Evolutionary conservation across 2,797 vertebrate genomes (phyloP), one percentile per base, ranked within the genome.

Genomic region (Rhinatrema bivittatum): DNA sequence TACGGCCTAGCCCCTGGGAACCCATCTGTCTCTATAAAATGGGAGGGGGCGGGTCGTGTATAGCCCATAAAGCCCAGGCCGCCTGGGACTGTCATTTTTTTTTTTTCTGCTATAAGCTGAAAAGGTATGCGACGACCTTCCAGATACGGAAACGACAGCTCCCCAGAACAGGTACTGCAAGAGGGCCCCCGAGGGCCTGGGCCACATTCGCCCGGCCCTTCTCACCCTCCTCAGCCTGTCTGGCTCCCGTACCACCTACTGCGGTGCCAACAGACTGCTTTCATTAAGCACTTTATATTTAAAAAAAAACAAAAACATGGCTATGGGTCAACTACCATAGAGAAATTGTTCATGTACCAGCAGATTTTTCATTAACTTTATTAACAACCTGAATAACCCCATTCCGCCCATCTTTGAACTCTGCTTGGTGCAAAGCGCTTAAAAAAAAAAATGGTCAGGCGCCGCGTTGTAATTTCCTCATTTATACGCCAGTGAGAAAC

Each of bases 341-440:
- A 53, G n/a, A n/a, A n/a, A n/a, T n/a, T n/a, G n/a, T 47, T 50
- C 58, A 60, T 60, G 47, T 54, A 52, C 31, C 55, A 65, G 58
- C 58, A 55, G 26, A 59, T 55, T 18, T 45, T 60, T 58, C 55
- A 48, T 55, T 53, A 56, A 60, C 55, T 50, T 17, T 19, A 25
- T 56, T 64, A 48, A 44, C 30, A 57, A 66, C 14, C 32, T 19
- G 2, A 0, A 9, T 30, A 45, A 32, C 5, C 5, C 42, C 41
- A 10, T 9, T 2, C 25, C 43, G 53, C 46, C 34, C 37, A 1
- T 36, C 50, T 45, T 6, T 0, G 10, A 60, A 56, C 28, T 39
- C 22, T 7, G 19, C 5, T 45, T 46, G 25, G 32, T 50, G 17
- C 47, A 17, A 5, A 20, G 37, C n/a, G 3, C 39, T 36, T 36